Conservation (phyloP, 2,113 vertebrate species). For the Crypturellus undulatus region DNA sequence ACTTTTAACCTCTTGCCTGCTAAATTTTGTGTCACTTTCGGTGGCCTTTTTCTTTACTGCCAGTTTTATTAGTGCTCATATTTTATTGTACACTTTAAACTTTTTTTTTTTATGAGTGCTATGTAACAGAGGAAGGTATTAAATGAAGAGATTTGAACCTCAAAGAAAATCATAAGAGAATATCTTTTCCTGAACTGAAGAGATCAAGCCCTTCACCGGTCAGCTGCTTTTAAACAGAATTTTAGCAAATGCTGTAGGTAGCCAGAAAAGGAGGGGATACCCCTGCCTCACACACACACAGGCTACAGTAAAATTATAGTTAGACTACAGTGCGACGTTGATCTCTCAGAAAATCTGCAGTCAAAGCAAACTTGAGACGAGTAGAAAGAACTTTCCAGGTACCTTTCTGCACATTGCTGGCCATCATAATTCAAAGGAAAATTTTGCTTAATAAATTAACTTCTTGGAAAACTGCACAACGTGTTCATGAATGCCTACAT, state of each 20-base stretch:
- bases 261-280: not conserved
- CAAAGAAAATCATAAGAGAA: constrained; percentile 65
- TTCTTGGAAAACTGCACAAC: constrained; percentile 14
- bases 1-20: constrained; percentile 87
- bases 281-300: not conserved
- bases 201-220: constrained; percentile 56
- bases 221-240: constrained; percentile 18
- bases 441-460: constrained; percentile 63
- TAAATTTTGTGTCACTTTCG: constrained; percentile 78
- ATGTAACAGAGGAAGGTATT: constrained; percentile 75
- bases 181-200: constrained; percentile 46
- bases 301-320: not conserved
- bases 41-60: constrained; percentile 75
- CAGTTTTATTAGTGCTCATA: constrained; percentile 78
- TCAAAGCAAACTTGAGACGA: constrained; percentile 48
- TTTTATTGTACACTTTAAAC: constrained; percentile 81
- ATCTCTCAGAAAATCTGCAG: constrained; percentile 41
- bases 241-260: not conserved
- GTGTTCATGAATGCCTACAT: constrained; percentile 10
- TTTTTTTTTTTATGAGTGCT: constrained; percentile 56
- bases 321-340: not conserved
- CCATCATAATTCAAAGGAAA: constrained; percentile 58
- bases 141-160: constrained; percentile 76
- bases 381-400: constrained; percentile 52
- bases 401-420: constrained; percentile 8